A percentile compares a stretch with the other conserved stretches of the same genome.
Conservation (phyloP, 2,888 invertebrate species). For the Acleris holmiana region DNA sequence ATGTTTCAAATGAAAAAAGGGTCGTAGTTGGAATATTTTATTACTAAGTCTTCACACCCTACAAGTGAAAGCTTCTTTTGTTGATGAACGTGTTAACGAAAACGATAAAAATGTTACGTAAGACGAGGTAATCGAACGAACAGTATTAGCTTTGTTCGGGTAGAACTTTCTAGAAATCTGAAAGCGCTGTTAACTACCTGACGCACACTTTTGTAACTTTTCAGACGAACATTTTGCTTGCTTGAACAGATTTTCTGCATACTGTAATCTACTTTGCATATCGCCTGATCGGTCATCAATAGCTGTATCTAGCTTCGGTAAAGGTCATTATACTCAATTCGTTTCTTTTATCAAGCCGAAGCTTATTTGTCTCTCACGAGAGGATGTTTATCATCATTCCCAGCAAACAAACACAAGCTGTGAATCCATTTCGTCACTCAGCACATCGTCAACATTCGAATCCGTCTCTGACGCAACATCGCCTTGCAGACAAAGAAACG, state of each 20-base stretch:
- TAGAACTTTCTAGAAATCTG: slow-evolving; percentile 16
- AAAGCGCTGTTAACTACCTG: slow-evolving; percentile 8
- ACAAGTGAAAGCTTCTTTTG: background rate
- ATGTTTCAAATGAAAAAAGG: too few relatives aligned
- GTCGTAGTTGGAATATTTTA: too few relatives aligned
- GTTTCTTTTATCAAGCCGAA: slow-evolving; percentile 55
- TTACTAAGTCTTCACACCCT: background rate
- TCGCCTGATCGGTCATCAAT: slow-evolving; percentile 52
- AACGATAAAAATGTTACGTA: slow-evolving; percentile 8
- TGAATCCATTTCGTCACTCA: slow-evolving; percentile 74
- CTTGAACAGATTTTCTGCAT: background rate
- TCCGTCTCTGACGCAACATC: slow-evolving; percentile 48
- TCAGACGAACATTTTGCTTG: background rate
- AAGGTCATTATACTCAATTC: slow-evolving; percentile 51
- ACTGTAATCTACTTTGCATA: background rate
- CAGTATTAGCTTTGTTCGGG: slow-evolving; percentile 14
- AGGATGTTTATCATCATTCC: slow-evolving; percentile 67
- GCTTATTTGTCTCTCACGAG: slow-evolving; percentile 56
- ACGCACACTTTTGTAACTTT: slow-evolving; percentile 5
- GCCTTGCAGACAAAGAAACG: slow-evolving; percentile 55
- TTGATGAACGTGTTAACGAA: slow-evolving; percentile 12
- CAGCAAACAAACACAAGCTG: slow-evolving; percentile 70
- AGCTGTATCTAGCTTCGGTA: slow-evolving; percentile 52
- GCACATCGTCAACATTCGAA: slow-evolving; percentile 57
- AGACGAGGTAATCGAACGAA: slow-evolving; percentile 5